Evolutionary conservation across 2,113 vertebrate genomes (phyloP), one percentile per base, ranked within the genome.

Genomic region (Ciconia boyciana): DNA sequence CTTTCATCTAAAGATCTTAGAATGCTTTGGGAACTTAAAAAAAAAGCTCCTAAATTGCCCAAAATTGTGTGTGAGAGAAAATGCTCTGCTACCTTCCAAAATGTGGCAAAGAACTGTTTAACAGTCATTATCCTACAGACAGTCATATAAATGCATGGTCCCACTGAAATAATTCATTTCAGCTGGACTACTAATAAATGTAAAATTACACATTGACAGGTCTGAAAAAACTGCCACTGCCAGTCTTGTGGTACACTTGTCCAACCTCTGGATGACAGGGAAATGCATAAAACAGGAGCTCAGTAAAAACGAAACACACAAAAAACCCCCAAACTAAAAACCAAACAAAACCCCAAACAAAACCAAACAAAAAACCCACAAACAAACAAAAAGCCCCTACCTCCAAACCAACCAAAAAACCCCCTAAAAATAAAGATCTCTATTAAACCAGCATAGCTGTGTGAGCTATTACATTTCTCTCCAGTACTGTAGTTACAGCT

Each of bases 1-100:
- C 34, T 88, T 96, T 72, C 31, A 64, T 49, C 43, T 93, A 62
- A 80, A 65, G 74, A 75, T 55, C 32, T 92, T 69, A 74, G 24
- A 90, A 74, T 58, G 32, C 11, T 64, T 34, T 39, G 19, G 32
- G 43, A 84, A 26, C 9, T 24, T 0, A 19, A 26, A 69, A 69
- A 55, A 52, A 10, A 8, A 44, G 4, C 11, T 5, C 19, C 62
- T 31, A 93, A 62, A 81, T 65, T 74, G 10, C 11, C 16, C 15
- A 62, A 43, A 58, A 69, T 8, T 29, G 0, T 54, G 17, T 20
- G 7, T 3, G 19, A 69, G 8, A 62, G 13, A 60, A 76, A 85
- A 72, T 3, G 2, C 7, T 68, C 32, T 44, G 7, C 4, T 7
- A 21, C 16, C 6, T 77, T 86, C 5, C 16, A 62, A 65, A 93